Percentiles rank a stretch among this genome's conserved stretches.
Evolutionary conservation across 1,140 invertebrate species (phyloP).

Genomic region (Meteorus sp.): DNA sequence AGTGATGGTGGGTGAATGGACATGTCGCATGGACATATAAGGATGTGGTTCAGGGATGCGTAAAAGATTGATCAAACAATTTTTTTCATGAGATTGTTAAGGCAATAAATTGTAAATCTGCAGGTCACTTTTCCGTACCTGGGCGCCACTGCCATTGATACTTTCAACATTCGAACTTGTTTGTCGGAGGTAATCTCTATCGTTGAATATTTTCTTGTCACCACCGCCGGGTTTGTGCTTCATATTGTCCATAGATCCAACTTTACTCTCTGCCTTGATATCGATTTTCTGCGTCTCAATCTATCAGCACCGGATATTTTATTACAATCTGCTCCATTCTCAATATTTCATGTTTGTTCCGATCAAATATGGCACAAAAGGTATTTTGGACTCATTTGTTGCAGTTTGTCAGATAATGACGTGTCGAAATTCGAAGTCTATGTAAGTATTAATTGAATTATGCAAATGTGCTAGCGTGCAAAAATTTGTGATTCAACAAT

Average conservation of each 20-base stretch:
- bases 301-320: slow-evolving; percentile 66
- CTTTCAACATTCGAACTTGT: slow-evolving; percentile 68
- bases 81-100: neutral
- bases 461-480: neutral
- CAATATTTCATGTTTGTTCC: no score
- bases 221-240: slow-evolving; percentile 93
- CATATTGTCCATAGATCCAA: slow-evolving; percentile 91
- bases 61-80: no score
- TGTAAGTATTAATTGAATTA: no score
- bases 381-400: no score
- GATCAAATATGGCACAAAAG: no score
- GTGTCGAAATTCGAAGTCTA: no score
- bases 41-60: no score
- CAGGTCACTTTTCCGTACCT: slow-evolving; percentile 57
- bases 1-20: no score
- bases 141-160: slow-evolving; percentile 66
- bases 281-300: slow-evolving; percentile 87
- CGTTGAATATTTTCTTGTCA: slow-evolving; percentile 90
- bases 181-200: slow-evolving; percentile 90
- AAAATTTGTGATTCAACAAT: neutral
- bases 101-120: neutral
- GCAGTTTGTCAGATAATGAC: no score
- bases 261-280: slow-evolving; percentile 82
- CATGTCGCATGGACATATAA: no score
- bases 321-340: no score